Evolutionary conservation across 2,888 invertebrate genomes (phyloP).

Genomic region (Galeruca laticollis): DNA sequence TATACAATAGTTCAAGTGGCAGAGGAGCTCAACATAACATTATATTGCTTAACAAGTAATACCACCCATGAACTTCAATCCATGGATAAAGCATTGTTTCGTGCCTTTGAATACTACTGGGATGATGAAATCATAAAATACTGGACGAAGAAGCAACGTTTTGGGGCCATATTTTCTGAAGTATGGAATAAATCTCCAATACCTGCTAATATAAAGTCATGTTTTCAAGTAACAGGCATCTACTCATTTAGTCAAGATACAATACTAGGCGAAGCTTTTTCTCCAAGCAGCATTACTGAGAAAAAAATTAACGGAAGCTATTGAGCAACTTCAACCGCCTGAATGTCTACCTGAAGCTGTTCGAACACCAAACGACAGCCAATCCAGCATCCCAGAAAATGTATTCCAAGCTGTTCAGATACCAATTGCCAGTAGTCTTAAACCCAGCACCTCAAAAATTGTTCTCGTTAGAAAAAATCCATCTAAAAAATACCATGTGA

Average conservation of each 20-base stretch:
- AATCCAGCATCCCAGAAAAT: too few relatives aligned
- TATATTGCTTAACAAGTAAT: too few relatives aligned
- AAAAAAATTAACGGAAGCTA: not conserved
- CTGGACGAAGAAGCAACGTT: slow-evolving; percentile 12
- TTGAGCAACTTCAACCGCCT: too few relatives aligned
- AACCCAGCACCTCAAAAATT: not conserved
- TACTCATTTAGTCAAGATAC: too few relatives aligned
- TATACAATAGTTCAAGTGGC: slow-evolving; percentile 37
- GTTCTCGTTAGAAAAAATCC: not conserved
- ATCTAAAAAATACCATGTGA: too few relatives aligned
- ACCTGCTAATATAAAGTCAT: too few relatives aligned
- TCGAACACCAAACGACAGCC: not conserved
- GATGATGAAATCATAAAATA: too few relatives aligned
- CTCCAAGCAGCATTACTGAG: slow-evolving; percentile 19
- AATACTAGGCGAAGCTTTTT: slow-evolving; percentile 12
- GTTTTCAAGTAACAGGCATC: too few relatives aligned
- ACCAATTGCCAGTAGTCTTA: too few relatives aligned
- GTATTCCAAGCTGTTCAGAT: too few relatives aligned
- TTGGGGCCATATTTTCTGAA: slow-evolving; percentile 13
- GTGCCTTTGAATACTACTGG: slow-evolving; percentile 36
- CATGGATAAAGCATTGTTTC: slow-evolving; percentile 12
- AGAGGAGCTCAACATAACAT: too few relatives aligned
- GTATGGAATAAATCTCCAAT: too few relatives aligned
- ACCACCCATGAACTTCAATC: slow-evolving; percentile 60
- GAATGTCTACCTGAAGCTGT: not conserved